Evolutionary conservation across 2,113 vertebrate species (phyloP).

Genomic region (Camarhynchus parvulus): DNA sequence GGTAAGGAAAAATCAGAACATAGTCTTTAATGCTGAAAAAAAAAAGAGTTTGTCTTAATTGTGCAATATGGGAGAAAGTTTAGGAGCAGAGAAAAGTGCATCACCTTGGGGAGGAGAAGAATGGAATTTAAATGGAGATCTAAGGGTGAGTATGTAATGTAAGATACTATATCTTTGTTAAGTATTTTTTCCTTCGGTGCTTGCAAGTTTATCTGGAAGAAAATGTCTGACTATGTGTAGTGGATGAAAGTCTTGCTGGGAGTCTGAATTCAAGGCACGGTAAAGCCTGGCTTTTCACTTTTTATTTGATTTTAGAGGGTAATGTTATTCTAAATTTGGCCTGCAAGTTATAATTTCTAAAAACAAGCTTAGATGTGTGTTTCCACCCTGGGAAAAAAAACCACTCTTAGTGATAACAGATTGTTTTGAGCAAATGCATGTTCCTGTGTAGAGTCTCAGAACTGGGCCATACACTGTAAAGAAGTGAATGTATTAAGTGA

Average conservation of each 20-base stretch:
- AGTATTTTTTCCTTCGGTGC: not conserved
- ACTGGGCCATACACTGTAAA: not conserved
- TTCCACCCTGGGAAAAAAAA: not conserved
- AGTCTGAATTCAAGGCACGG: not conserved
- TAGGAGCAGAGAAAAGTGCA: not conserved
- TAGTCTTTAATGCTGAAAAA: not conserved
- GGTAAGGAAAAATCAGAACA: not conserved
- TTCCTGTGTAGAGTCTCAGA: not conserved
- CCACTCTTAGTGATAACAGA: not conserved
- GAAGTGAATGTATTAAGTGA: not conserved
- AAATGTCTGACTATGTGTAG: not conserved
- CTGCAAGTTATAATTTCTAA: not conserved
- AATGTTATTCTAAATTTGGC: not conserved
- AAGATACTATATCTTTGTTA: not conserved
- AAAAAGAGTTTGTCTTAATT: not conserved
- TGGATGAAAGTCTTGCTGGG: not conserved
- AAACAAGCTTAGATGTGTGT: not conserved
- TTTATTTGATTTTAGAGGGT: not conserved
- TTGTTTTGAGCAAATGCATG: not conserved
- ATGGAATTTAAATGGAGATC: constrained; percentile 25
- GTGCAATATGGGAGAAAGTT: not conserved
- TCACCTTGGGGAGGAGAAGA: not conserved
- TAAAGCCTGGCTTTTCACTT: not conserved
- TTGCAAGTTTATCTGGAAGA: not conserved
- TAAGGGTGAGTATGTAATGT: not conserved